Conservation (phyloP, 2,888 invertebrate species). For the Lumbricus terrestris region DNA sequence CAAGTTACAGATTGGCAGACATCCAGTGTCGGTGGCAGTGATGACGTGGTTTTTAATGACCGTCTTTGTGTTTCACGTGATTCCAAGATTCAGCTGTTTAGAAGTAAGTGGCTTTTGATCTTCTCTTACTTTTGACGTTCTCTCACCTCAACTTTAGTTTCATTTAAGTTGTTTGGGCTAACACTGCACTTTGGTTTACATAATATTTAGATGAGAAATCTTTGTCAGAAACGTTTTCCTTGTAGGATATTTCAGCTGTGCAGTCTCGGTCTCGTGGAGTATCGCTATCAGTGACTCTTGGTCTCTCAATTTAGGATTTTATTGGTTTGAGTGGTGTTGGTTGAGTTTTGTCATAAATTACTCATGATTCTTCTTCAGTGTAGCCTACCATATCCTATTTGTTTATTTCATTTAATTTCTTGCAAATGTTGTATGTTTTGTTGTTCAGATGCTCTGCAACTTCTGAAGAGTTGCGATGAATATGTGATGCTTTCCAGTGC, state of each 20-base stretch:
- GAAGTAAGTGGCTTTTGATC: background rate
- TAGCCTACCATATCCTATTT: background rate
- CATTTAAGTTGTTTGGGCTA: too few species aligned
- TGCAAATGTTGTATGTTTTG: background rate
- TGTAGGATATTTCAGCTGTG: too few species aligned
- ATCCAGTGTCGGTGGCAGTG: background rate
- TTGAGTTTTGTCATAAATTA: background rate
- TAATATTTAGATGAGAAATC: too few species aligned
- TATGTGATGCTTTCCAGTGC: background rate
- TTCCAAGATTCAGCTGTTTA: background rate
- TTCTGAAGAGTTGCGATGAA: background rate
- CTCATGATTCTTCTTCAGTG: background rate
- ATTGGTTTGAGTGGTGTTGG: background rate
- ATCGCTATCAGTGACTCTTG: too few species aligned
- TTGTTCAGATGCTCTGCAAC: background rate
- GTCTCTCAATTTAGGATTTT: background rate
- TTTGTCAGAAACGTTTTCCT: too few species aligned
- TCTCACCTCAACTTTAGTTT: background rate
- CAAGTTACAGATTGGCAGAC: background rate
- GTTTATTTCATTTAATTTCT: background rate
- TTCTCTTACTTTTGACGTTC: background rate
- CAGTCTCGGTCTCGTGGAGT: too few species aligned
- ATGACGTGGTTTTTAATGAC: background rate
- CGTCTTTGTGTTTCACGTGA: background rate
- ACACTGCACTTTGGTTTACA: too few species aligned